A percentile compares a stretch with the other conserved stretches of the same genome.
Evolutionary conservation across 92 coral and sea anemone species (phyloP).

Genomic region (Phymanthus crucifer): DNA sequence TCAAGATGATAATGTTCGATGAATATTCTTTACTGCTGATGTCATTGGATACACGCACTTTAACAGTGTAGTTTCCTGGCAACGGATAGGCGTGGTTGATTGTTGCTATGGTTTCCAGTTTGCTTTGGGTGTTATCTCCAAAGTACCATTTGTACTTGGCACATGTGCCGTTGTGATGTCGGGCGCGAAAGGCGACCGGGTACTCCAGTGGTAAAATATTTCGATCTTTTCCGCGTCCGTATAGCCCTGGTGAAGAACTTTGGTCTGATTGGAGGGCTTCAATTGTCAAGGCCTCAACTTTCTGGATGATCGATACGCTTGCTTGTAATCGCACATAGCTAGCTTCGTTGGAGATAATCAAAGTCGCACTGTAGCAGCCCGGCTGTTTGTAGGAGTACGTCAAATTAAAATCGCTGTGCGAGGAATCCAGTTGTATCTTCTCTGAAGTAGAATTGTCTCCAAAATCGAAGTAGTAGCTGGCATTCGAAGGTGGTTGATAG

Average conservation of each 20-base stretch:
- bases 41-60: slow-evolving; percentile 52
- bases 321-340: slow-evolving; percentile 56
- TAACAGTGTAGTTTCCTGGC: slow-evolving; percentile 64
- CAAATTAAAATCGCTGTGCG: slow-evolving; percentile 30
- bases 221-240: slow-evolving; percentile 42
- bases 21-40: not conserved
- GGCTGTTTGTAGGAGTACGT: slow-evolving; percentile 44
- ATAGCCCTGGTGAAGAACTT: slow-evolving; percentile 41
- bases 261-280: slow-evolving; percentile 42
- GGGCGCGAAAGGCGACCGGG: slow-evolving; percentile 58
- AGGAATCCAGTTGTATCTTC: slow-evolving; percentile 15
- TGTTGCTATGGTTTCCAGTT: not conserved
- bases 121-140: slow-evolving; percentile 31
- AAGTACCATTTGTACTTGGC: slow-evolving; percentile 66
- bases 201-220: slow-evolving; percentile 81
- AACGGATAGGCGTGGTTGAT: slow-evolving; percentile 57
- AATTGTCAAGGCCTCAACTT: slow-evolving; percentile 42
- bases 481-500: slow-evolving; percentile 47
- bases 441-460: slow-evolving; percentile 52
- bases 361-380: slow-evolving; percentile 64
- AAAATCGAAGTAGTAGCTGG: slow-evolving; percentile 54
- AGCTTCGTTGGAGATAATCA: slow-evolving; percentile 60
- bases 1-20: slow-evolving; percentile 26
- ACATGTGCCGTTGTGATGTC: slow-evolving; percentile 65
- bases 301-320: slow-evolving; percentile 52